Conservation (phyloP, 2,113 vertebrate genomes). For the Eleginops maclovinus region DNA sequence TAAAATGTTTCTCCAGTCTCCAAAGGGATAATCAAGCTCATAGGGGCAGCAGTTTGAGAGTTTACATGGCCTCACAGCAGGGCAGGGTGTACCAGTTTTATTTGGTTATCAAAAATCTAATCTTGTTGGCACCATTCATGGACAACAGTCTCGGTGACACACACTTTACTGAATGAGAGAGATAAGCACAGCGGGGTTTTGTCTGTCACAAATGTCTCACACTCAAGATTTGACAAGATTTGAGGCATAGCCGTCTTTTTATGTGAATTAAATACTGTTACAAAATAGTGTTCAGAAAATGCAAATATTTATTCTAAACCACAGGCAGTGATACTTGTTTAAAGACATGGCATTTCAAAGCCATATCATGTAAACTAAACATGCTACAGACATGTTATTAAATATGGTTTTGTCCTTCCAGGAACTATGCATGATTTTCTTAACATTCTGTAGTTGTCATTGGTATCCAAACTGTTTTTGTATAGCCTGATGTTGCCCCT, state of each 20-base stretch:
- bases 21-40: slow-evolving; percentile 38
- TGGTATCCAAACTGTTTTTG: no score
- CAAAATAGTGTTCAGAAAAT: no score
- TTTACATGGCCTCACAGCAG: slow-evolving; percentile 7
- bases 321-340: slow-evolving; percentile 1
- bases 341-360: background rate
- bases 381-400: background rate
- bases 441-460: background rate
- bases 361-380: background rate
- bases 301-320: no score
- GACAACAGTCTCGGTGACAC: slow-evolving; percentile 15
- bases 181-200: background rate
- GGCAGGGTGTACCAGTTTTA: background rate
- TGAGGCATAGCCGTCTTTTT: slow-evolving; percentile 30
- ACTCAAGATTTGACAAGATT: background rate
- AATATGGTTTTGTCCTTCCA: background rate
- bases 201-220: slow-evolving; percentile 24
- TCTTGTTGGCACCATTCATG: background rate
- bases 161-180: background rate
- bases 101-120: slow-evolving; percentile 4
- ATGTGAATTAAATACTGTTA: slow-evolving; percentile 54
- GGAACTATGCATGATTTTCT: background rate
- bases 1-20: slow-evolving; percentile 21
- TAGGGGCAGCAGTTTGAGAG: slow-evolving; percentile 16
- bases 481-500: no score